Evolutionary conservation across 2,113 vertebrate species (phyloP).

Genomic region (Eptesicus fuscus): DNA sequence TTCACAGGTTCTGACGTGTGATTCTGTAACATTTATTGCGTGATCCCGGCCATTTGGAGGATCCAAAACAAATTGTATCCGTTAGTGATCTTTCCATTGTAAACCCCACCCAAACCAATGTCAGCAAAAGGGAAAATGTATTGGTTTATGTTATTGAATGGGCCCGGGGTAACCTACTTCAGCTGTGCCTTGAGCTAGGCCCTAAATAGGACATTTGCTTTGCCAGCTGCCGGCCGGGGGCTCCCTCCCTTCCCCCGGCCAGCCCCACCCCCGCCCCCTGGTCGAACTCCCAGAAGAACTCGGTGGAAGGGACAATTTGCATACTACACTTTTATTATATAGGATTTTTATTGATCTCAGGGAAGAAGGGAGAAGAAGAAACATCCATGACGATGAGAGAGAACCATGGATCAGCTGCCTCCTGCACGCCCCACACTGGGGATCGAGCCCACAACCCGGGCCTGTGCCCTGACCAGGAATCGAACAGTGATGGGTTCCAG

Average conservation of each 20-base stretch:
- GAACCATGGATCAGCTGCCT: too few species aligned
- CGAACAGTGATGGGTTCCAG: not conserved
- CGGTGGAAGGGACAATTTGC: too few species aligned
- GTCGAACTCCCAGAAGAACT: too few species aligned
- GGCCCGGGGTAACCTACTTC: not conserved
- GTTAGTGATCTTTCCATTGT: not conserved
- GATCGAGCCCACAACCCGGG: too few species aligned
- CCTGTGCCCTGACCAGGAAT: too few species aligned
- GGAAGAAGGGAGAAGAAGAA: too few species aligned
- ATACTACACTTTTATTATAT: too few species aligned
- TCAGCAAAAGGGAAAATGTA: not conserved
- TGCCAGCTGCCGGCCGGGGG: not conserved
- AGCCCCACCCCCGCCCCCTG: too few species aligned
- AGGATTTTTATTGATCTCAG: too few species aligned
- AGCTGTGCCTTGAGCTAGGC: conserved; percentile 23
- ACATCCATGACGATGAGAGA: too few species aligned
- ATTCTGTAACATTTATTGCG: not conserved
- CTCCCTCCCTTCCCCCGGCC: too few species aligned
- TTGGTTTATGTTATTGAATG: not conserved
- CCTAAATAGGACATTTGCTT: not conserved
- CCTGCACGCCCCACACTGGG: too few species aligned
- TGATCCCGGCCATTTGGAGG: not conserved
- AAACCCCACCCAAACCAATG: not conserved
- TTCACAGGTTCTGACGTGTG: not conserved
- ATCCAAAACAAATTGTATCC: not conserved